Evolutionary conservation across 2,113 vertebrate species (phyloP).

Genomic region (Sphaerodactylus townsendi): DNA sequence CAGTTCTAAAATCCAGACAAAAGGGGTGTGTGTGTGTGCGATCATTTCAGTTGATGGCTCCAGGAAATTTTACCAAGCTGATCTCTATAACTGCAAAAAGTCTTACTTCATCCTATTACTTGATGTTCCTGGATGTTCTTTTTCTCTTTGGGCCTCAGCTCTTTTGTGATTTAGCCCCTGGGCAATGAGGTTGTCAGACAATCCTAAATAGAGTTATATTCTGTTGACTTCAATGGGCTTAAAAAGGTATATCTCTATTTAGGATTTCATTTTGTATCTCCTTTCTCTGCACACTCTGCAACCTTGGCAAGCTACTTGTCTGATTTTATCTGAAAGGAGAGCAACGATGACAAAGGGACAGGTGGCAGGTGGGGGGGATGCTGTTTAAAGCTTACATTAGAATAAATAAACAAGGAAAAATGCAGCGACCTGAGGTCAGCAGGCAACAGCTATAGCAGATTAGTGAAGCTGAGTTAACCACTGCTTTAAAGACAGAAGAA

Average conservation of each 20-base stretch:
- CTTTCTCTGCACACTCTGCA: not conserved
- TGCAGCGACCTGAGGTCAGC: not conserved
- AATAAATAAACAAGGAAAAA: constrained; percentile 23
- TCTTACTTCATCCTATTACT: not conserved
- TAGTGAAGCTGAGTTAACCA: not conserved
- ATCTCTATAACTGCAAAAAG: no score
- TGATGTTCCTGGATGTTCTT: not conserved
- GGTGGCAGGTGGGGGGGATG: constrained; percentile 9
- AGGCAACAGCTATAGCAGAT: constrained; percentile 3
- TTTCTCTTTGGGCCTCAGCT: not conserved
- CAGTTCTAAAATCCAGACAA: no score
- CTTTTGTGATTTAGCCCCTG: not conserved
- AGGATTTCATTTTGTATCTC: no score
- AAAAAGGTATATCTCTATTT: no score
- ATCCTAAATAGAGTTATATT: no score
- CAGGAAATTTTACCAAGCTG: no score
- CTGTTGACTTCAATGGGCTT: no score
- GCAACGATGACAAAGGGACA: not conserved
- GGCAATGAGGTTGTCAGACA: no score
- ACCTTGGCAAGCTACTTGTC: rapidly evolving
- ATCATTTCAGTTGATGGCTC: no score
- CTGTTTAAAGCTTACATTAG: not conserved
- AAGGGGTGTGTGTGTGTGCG: no score
- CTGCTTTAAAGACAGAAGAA: no score
- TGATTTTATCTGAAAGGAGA: constrained; percentile 28